Base-by-base conservation (phyloP, 2,797 vertebrate species). In the Eulemur albifrons region DNA sequence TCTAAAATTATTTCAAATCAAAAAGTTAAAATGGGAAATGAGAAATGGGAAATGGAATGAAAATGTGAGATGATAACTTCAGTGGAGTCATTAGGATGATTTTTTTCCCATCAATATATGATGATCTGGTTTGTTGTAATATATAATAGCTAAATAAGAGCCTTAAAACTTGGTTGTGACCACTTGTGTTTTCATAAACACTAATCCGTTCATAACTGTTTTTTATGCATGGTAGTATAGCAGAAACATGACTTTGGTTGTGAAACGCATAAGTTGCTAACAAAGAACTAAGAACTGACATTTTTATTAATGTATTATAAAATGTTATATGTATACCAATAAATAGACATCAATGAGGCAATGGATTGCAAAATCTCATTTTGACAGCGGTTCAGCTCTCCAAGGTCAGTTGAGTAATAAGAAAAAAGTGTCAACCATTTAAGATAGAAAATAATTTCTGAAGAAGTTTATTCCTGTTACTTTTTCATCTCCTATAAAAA, bases 241-340 rank as follows among this genome's bases (percentile, higher is more conserved):
- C 20, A 88, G 77, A 96, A 96, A 93, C 48, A 91, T 63, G 38
- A 70, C 43, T 77, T 83, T 88, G 76, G 65, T 72, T 95, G 67
- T 63, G 86, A 91, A 96, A 93, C 25, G 83, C 40, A 13, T 52
- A 93, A 87, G 40, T 85, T 84, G 45, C 52, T 83, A 88, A 85
- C 72, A 95, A 97, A 85, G 27, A 97, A 25, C 25, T 65, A n/a
- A 91, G 18, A 93, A 92, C n/a, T 45, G 65, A 83, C 20, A 13
- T 61, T 95, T 97, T 97, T 96, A 80, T 95, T 81, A 79, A 75
- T 67, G 27, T 82, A 73, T 82, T 95, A 54, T 63, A 94, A 96
- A 98, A 85, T 35, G 30, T 70, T 57, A 92, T 25, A 83, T 84
- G 4, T 57, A 40, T 70, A 65, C 61, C 77, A 92, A 90, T 81